Base-by-base conservation (phyloP, 1,140 invertebrate genomes). In the Drosophila oshimai region DNA sequence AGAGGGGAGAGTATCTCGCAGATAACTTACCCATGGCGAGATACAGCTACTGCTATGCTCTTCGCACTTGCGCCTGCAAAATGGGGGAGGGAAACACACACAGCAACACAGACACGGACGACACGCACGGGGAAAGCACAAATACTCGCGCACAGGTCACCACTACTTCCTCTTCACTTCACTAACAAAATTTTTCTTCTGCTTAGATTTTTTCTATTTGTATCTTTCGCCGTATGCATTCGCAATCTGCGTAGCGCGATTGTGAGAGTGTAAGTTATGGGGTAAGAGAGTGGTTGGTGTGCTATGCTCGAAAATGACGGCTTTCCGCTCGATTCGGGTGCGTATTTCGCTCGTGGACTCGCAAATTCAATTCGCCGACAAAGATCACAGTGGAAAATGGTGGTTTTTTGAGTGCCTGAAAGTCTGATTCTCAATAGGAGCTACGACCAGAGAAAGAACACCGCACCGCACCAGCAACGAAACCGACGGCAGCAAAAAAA, bases 101-200 rank as follows among this genome's bases (percentile, higher is more conserved):
- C 67, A 72, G 46, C 45, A 49, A 62, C 42, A 53, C 46, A 71
- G 49, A 54, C 34, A 71, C 73, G 65, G 31, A 41, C 26, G 51
- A 70, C 62, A 70, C 67, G 53, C 64, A 71, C 50, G 77, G 64
- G 60, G 75, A 84, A 86, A 86, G 57, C 71, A 87, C 79, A 79
- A 86, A 57, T 80, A 86, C 81, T 80, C 61, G 75, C 57, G 75
- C 80, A 86, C 80, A 84, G 80, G 80, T 84, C 80, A 84, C 80
- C 80, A 84, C 80, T 86, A 73, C 80, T 80, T 74, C 70, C 58
- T 54, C 80, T 84, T 84, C 75, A 86, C 75, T 75, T 81, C 51
- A 86, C 70, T 72, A 86, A 84, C 65, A 84, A 86, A 68, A 67
- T 84, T 79, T 84, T 83, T 61, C 78, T 68, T 74, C 53, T 79